Percentiles rank a stretch among this genome's conserved stretches.
Evolutionary conservation across 2,888 invertebrate genomes (phyloP).

Genomic region (Cyclophora punctaria): DNA sequence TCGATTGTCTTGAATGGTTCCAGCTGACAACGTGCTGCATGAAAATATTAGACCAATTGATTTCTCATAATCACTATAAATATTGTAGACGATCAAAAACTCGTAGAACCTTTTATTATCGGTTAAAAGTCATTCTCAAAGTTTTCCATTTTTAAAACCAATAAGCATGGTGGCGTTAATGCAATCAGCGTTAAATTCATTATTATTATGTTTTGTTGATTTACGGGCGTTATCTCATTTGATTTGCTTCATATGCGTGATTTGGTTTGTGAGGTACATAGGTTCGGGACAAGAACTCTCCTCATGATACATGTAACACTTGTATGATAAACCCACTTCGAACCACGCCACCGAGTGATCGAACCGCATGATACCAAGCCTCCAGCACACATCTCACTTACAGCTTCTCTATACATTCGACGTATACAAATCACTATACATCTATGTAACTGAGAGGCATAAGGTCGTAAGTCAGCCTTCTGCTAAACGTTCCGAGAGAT

Average conservation of each 20-base stretch:
- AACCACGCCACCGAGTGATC: slow-evolving; percentile 76
- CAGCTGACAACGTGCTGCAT: slow-evolving; percentile 55
- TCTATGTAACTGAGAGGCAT: slow-evolving; percentile 67
- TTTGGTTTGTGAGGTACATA: slow-evolving; percentile 31
- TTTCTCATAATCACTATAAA: slow-evolving; percentile 25
- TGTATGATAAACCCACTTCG: slow-evolving; percentile 62
- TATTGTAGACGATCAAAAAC: slow-evolving; percentile 18
- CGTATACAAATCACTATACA: slow-evolving; percentile 59
- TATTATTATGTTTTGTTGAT: slow-evolving; percentile 15
- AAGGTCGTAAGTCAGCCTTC: slow-evolving; percentile 42
- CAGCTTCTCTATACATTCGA: slow-evolving; percentile 72
- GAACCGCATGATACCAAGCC: slow-evolving; percentile 73
- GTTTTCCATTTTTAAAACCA: neutral
- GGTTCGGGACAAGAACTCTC: slow-evolving; percentile 49
- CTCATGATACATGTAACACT: slow-evolving; percentile 60
- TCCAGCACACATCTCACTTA: slow-evolving; percentile 73
- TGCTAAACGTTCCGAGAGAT: slow-evolving; percentile 8
- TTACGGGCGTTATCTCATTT: slow-evolving; percentile 26
- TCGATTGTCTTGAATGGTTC: slow-evolving; percentile 50
- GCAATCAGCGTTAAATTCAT: slow-evolving; percentile 16
- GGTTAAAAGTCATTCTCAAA: slow-evolving; percentile 13
- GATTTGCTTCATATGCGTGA: slow-evolving; percentile 30
- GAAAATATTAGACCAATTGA: slow-evolving; percentile 37
- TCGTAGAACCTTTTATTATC: slow-evolving; percentile 24
- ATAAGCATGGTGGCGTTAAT: slow-evolving; percentile 49